Evolutionary conservation across 2,888 invertebrate genomes (phyloP), one percentile per base, ranked within the genome.

Genomic region (Cataglyphis rosenhaueri): DNA sequence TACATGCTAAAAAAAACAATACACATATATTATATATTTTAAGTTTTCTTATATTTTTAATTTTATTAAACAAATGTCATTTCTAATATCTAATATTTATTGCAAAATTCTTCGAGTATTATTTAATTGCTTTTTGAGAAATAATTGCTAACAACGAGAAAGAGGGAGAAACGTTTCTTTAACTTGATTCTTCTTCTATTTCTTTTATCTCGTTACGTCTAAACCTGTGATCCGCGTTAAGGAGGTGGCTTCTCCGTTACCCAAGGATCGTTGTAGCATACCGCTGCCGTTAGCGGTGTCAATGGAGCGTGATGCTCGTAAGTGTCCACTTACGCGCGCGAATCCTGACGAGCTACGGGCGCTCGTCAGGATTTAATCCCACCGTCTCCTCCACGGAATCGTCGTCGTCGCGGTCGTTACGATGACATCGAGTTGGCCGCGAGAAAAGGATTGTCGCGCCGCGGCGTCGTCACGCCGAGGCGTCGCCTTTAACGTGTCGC

Each of bases 401-500:
- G 65, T 61, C 82, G 71, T 83, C 82, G 71, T 81, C 81, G 78
- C 57, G 38, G 18, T 82, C 86, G 85, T 86, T 85, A 81, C 82
- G n/a, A 64, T 41, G 75, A 74, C 75, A 62, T 62, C 41, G 10
- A 55, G 59, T 66, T 64, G 44, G 59, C 12, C 48, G 59, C 57
- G 64, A 74, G 32, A 48, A 35, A 62, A 38, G 48, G 21, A 68
- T 55, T 55, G 48, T 52, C 48, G 48, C 64, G 65, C 48, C 61
- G 35, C 62, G 38, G 10, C 64, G 81, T 73, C 85, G 92, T 91
- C 86, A 87, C 59, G 81, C 75, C 91, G 86, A 91, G 89, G 91
- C 92, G 92, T 92, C 90, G 88, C 90, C 91, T 91, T 93, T 92
- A 92, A 92, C 92, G 90, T 90, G 88, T 83, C 84, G 89, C 90